Conservation (phyloP, 2,113 vertebrate genomes). For the Hirundichthys speculiger region DNA sequence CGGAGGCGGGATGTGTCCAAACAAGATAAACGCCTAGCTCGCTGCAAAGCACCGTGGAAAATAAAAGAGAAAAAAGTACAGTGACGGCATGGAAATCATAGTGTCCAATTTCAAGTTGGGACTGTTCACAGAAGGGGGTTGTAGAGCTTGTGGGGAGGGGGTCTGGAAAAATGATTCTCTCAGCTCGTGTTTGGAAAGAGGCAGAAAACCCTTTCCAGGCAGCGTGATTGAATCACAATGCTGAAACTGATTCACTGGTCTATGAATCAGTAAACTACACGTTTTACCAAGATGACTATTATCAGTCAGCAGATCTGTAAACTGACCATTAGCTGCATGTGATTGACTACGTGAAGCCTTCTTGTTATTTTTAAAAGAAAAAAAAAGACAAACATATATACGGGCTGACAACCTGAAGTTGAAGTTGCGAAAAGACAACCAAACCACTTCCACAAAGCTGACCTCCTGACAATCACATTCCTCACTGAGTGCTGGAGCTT, state of each 20-base stretch:
- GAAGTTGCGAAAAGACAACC: constrained; percentile 10
- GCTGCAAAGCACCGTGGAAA: constrained; percentile 41
- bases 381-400: too few relatives aligned
- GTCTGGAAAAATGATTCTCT: constrained; percentile 28
- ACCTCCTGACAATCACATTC: constrained; percentile 56
- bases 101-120: constrained; percentile 56
- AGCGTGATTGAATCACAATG: constrained; percentile 27
- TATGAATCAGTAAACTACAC: constrained; percentile 13
- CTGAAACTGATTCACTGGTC: background rate
- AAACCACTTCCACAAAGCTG: constrained; percentile 1
- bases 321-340: background rate
- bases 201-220: constrained; percentile 13
- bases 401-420: constrained; percentile 3
- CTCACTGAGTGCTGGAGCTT: constrained; percentile 38
- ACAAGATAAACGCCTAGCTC: constrained; percentile 54
- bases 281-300: constrained; percentile 9
- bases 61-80: constrained; percentile 20
- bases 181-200: constrained; percentile 29
- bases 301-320: constrained; percentile 19
- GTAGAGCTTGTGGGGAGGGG: constrained; percentile 19
- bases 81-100: constrained; percentile 40
- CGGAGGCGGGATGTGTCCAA: constrained; percentile 52
- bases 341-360: background rate
- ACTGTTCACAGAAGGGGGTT: constrained; percentile 14
- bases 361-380: background rate